These are phyloP conservation scores for Tribolium castaneum DNA, from an alignment of 1,140 invertebrate genomes.

Conservation along the genomic window DNA sequence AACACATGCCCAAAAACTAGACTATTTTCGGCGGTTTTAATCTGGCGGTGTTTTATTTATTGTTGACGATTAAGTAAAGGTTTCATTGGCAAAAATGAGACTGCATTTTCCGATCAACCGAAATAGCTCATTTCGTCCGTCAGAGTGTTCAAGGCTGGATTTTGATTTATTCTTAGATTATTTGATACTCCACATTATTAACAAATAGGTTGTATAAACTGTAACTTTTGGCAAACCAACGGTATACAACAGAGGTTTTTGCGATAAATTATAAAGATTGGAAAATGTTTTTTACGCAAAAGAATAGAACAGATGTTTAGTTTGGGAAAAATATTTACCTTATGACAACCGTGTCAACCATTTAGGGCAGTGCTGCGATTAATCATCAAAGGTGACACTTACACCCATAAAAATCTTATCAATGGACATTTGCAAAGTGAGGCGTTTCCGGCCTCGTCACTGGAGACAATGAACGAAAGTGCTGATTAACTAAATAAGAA, in stretches of 20 bases:
- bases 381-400: too few relatives aligned
- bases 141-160: neutral
- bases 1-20: neutral
- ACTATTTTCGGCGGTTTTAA: slow-evolving; percentile 1
- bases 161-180: neutral
- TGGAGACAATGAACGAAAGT: too few relatives aligned
- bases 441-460: too few relatives aligned
- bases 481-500: too few relatives aligned
- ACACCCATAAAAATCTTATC: too few relatives aligned
- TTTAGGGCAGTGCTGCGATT: too few relatives aligned
- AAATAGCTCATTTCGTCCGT: neutral
- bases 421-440: too few relatives aligned
- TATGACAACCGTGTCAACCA: too few relatives aligned
- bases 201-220: neutral
- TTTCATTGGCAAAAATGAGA: neutral
- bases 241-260: neutral
- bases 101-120: neutral
- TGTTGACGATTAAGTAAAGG: neutral
- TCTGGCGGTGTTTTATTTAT: neutral
- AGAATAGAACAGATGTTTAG: too few relatives aligned
- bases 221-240: neutral
- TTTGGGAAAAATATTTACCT: too few relatives aligned
- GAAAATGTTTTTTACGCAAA: neutral
- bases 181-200: neutral
- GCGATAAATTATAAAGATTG: neutral